Evolutionary conservation across 2,888 invertebrate genomes (phyloP).

Genomic region (Stenotaenia linearis): DNA sequence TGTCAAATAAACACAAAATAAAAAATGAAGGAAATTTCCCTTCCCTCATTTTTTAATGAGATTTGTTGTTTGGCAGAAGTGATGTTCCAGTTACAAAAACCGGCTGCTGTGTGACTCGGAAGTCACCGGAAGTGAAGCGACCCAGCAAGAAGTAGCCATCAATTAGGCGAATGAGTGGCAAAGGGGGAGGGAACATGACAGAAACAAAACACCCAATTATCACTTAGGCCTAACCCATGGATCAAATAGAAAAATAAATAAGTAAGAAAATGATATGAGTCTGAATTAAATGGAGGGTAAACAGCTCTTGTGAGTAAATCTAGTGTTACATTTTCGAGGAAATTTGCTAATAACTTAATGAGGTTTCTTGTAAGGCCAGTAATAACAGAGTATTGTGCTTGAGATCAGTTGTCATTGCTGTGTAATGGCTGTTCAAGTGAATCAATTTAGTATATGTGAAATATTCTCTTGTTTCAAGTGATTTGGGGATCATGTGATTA

Average conservation of each 20-base stretch:
- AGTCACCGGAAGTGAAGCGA: constrained; percentile 6
- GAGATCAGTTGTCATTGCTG: too few species aligned
- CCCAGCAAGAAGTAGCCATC: constrained; percentile 4
- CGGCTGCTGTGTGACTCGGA: not conserved
- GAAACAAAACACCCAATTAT: constrained; percentile 20
- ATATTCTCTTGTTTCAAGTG: too few species aligned
- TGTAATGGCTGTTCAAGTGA: too few species aligned
- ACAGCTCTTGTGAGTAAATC: not conserved
- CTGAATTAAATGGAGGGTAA: not conserved
- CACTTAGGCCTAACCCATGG: constrained; percentile 19
- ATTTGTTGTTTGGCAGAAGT: not conserved
- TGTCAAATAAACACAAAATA: not conserved
- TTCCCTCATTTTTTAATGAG: not conserved
- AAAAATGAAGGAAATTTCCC: too few species aligned
- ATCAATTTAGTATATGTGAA: too few species aligned
- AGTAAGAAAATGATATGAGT: not conserved
- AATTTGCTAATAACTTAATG: too few species aligned
- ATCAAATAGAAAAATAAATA: constrained; percentile 11
- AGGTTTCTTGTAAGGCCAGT: not conserved
- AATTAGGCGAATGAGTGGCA: constrained; percentile 14
- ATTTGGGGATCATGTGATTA: too few species aligned
- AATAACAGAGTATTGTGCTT: not conserved
- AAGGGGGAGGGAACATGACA: not conserved
- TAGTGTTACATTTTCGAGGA: too few species aligned
- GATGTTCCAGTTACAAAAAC: not conserved